These are phyloP conservation scores for Dysmachus trigonus DNA, from an alignment of 2,888 invertebrate species.

Conservation along the genomic window DNA sequence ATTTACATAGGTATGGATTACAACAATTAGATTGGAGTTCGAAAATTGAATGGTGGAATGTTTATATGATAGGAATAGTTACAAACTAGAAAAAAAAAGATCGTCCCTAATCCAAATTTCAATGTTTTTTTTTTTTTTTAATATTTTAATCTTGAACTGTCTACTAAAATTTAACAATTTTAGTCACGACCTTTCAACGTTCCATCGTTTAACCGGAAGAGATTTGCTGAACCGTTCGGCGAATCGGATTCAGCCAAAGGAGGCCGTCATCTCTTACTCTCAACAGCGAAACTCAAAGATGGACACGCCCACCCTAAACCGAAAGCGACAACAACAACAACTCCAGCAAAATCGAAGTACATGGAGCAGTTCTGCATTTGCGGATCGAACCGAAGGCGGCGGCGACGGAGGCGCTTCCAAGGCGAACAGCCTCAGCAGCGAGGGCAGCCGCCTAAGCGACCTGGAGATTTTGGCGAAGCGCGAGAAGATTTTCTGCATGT, in stretches of 20 bases:
- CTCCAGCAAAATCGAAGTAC: slow-evolving; percentile 67
- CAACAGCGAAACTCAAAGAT: slow-evolving; percentile 66
- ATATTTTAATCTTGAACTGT: not conserved
- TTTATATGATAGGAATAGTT: not conserved
- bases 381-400: slow-evolving; percentile 65
- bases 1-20: too few relatives aligned
- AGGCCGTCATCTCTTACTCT: slow-evolving; percentile 65
- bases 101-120: too few relatives aligned
- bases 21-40: not conserved
- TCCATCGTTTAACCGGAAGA: slow-evolving; percentile 65
- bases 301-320: slow-evolving; percentile 65
- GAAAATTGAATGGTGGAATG: not conserved
- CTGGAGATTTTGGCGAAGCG: slow-evolving; percentile 73
- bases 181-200: slow-evolving; percentile 66
- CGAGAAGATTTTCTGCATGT: slow-evolving; percentile 65
- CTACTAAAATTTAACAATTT: not conserved
- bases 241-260: slow-evolving; percentile 64
- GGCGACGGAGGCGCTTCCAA: slow-evolving; percentile 55
- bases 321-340: slow-evolving; percentile 55
- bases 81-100: not conserved
- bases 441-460: slow-evolving; percentile 67
- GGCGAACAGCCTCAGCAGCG: slow-evolving; percentile 55
- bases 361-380: slow-evolving; percentile 77
- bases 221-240: slow-evolving; percentile 65
- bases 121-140: not conserved